Conservation (phyloP, 2,113 vertebrate species). For the human region DNA sequence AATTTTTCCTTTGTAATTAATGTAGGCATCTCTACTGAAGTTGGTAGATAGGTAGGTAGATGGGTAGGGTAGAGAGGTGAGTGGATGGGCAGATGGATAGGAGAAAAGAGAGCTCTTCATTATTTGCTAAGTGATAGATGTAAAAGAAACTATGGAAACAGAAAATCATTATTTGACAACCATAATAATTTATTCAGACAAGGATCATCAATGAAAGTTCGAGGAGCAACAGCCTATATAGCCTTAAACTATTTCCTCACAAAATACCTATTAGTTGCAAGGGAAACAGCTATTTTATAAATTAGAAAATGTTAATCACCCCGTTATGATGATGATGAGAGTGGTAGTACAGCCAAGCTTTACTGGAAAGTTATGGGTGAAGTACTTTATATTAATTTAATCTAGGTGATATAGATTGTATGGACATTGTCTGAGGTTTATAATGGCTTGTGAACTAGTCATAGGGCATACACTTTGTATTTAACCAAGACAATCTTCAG, state of each 20-base stretch:
- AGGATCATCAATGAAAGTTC: not conserved
- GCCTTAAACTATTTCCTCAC: not conserved
- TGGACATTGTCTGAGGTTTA: not conserved
- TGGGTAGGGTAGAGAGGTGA: not conserved
- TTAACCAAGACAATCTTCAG: not conserved
- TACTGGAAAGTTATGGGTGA: not conserved
- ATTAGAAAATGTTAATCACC: not conserved
- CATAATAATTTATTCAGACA: not conserved
- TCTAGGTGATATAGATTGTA: not conserved
- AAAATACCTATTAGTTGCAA: not conserved
- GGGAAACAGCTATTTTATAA: not conserved
- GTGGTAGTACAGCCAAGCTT: not conserved
- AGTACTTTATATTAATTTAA: not conserved
- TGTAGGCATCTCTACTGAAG: not conserved
- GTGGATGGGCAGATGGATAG: not conserved
- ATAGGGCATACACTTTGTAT: not conserved
- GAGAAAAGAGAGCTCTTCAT: not conserved
- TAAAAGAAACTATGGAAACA: not conserved
- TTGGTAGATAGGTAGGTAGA: not conserved
- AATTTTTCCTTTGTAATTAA: not conserved
- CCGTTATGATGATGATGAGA: too few species aligned
- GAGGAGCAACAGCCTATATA: not conserved
- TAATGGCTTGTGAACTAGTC: not conserved
- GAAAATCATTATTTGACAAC: not conserved
- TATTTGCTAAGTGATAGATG: not conserved